Percentiles rank a stretch among this genome's conserved stretches.
phyloP scores from a whole-genome alignment of 2,797 vertebrate genomes.

The Centroberyx gerrardi region DNA sequence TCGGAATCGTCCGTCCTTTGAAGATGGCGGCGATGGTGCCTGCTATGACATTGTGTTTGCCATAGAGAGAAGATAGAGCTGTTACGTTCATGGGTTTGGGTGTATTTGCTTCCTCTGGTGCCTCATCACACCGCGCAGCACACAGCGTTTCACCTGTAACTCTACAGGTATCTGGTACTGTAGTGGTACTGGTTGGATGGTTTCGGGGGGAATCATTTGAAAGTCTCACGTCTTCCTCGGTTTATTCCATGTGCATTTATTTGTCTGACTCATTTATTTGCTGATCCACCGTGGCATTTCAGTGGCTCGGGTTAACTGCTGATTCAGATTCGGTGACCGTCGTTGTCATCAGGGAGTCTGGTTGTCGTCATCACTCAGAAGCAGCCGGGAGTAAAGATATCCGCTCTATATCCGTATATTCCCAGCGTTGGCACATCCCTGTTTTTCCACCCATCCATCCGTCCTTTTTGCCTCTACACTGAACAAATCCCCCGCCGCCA shows the following conservation, averaged over 20 bases:
- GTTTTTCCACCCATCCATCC: constrained; percentile 6
- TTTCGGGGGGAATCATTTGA: constrained; percentile 18
- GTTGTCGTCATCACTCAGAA: constrained; percentile 20
- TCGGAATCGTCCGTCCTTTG: constrained; percentile 5
- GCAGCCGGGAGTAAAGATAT: constrained; percentile 32
- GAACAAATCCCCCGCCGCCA: constrained; percentile 31
- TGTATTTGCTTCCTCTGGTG: constrained; percentile 25
- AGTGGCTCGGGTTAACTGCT: constrained; percentile 19
- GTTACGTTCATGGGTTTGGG: constrained; percentile 6
- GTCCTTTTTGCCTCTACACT: constrained; percentile 25
- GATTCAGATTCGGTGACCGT: constrained; percentile 10
- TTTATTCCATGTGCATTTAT: constrained; percentile 26
- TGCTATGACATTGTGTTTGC: constrained; percentile 30
- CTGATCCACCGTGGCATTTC: constrained; percentile 15
- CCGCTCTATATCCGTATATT: constrained; percentile 35
- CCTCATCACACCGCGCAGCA: background rate
- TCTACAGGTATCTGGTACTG: constrained; percentile 25
- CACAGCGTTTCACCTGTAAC: background rate
- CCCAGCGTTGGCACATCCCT: constrained; percentile 15
- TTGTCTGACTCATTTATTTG: constrained; percentile 30
- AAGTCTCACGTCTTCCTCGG: constrained; percentile 18
- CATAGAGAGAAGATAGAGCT: constrained; percentile 8
- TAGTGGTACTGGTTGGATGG: constrained; percentile 15
- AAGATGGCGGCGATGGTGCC: constrained; percentile 1
- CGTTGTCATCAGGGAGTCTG: constrained; percentile 22